Conservation (phyloP, 2,888 invertebrate species). For the Dioctria rufipes region DNA sequence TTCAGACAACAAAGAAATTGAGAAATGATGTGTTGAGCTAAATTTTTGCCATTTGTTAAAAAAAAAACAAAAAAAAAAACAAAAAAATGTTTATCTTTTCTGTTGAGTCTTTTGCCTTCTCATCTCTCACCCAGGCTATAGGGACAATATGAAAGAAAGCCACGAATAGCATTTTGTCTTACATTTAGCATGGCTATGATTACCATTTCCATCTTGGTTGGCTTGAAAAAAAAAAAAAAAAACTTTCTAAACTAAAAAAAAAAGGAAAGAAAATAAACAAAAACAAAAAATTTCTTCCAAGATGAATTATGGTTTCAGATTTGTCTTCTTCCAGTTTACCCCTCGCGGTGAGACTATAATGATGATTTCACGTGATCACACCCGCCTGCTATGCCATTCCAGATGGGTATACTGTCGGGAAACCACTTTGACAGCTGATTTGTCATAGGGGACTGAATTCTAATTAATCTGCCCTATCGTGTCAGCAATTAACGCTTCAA, state of each 20-base stretch:
- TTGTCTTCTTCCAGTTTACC: conserved; percentile 30
- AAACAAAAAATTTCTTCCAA: conserved; percentile 21
- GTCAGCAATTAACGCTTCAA: conserved; percentile 44
- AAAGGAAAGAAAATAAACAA: neutral
- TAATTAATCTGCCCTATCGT: conserved; percentile 49
- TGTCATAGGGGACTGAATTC: conserved; percentile 45
- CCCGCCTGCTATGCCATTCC: neutral
- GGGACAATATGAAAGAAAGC: too few species aligned
- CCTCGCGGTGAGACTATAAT: conserved; percentile 1
- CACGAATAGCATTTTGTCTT: too few species aligned
- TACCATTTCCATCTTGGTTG: too few species aligned
- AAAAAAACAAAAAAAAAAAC: neutral
- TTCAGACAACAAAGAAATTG: conserved; percentile 56
- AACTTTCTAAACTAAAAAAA: too few species aligned
- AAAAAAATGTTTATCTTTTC: conserved; percentile 38
- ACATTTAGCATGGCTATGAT: too few species aligned
- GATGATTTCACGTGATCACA: neutral
- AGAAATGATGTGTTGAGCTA: conserved; percentile 54
- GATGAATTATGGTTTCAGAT: conserved; percentile 51
- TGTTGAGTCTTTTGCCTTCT: neutral
- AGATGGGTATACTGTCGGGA: conserved; percentile 37
- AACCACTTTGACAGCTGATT: conserved; percentile 51
- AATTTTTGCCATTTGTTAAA: conserved; percentile 55
- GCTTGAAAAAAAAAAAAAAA: too few species aligned
- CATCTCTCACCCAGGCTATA: too few species aligned